Evolutionary conservation across 2,113 vertebrate genomes (phyloP).

Genomic region (Danionella cerebrum): DNA sequence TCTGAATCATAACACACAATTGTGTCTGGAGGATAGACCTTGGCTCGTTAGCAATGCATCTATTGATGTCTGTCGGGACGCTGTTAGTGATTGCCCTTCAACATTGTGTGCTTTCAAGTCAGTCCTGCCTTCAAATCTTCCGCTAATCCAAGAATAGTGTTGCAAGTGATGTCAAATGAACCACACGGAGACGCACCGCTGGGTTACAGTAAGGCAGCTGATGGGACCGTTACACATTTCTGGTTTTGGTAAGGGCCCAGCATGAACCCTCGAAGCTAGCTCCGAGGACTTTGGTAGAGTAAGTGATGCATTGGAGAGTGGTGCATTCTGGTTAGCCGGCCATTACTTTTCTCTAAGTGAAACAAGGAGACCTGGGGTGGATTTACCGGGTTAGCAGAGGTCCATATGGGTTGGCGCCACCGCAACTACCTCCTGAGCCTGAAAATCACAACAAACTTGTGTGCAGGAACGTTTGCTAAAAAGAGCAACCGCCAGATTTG

Average conservation of each 20-base stretch:
- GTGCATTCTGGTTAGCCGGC: neutral
- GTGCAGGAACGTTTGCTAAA: neutral
- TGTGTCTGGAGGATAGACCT: conserved; percentile 6
- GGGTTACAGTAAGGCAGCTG: neutral
- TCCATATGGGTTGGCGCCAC: neutral
- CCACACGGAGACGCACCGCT: conserved; percentile 40
- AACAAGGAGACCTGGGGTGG: neutral
- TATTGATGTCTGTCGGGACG: conserved; percentile 36
- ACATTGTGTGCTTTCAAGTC: conserved; percentile 54
- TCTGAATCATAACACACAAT: neutral
- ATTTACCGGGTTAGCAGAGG: conserved; percentile 14
- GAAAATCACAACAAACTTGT: neutral
- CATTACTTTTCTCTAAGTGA: neutral
- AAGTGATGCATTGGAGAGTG: neutral
- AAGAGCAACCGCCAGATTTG: neutral
- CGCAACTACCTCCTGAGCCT: neutral
- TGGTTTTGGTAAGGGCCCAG: neutral
- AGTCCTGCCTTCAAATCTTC: neutral
- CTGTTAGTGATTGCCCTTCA: conserved; percentile 27
- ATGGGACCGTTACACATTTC: neutral
- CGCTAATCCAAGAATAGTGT: neutral
- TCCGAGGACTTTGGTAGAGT: neutral
- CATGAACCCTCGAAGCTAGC: neutral
- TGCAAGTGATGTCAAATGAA: conserved; percentile 2
- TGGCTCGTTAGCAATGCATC: conserved; percentile 33